phyloP scores from a whole-genome alignment of 2,888 invertebrate species.

The Gandaritis pyraliata region DNA sequence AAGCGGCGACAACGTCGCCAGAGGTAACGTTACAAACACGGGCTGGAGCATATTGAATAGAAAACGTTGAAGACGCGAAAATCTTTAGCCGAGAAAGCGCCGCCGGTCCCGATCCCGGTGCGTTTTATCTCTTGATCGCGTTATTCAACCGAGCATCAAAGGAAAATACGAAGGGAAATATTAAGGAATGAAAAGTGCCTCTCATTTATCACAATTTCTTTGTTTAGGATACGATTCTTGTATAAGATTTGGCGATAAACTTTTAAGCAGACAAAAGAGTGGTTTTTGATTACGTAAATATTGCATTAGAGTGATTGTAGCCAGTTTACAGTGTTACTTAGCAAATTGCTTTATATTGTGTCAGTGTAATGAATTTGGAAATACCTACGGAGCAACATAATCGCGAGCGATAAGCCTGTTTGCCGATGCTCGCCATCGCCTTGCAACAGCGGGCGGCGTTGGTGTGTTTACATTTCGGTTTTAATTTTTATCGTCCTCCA shows the following conservation, averaged over 20 bases:
- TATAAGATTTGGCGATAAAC: conserved; percentile 41
- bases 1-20: conserved; percentile 39
- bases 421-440: conserved; percentile 50
- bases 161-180: conserved; percentile 73
- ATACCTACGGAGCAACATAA: conserved; percentile 46
- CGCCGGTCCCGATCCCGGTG: conserved; percentile 61
- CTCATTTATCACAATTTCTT: conserved; percentile 67
- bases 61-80: conserved; percentile 52
- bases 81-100: conserved; percentile 63
- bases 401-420: conserved; percentile 51
- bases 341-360: conserved; percentile 24
- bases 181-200: conserved; percentile 70
- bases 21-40: conserved; percentile 51
- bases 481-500: conserved; percentile 71
- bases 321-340: conserved; percentile 28
- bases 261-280: conserved; percentile 20
- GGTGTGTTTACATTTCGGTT: conserved; percentile 67
- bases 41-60: conserved; percentile 58
- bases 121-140: conserved; percentile 81
- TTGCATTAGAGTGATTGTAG: conserved; percentile 11
- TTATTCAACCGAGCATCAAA: conserved; percentile 80
- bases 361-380: conserved; percentile 30
- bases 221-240: conserved; percentile 59
- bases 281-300: conserved; percentile 20
- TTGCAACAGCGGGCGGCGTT: conserved; percentile 51